Conservation (phyloP, 1,140 invertebrate genomes). For the Drosophila leontia region DNA sequence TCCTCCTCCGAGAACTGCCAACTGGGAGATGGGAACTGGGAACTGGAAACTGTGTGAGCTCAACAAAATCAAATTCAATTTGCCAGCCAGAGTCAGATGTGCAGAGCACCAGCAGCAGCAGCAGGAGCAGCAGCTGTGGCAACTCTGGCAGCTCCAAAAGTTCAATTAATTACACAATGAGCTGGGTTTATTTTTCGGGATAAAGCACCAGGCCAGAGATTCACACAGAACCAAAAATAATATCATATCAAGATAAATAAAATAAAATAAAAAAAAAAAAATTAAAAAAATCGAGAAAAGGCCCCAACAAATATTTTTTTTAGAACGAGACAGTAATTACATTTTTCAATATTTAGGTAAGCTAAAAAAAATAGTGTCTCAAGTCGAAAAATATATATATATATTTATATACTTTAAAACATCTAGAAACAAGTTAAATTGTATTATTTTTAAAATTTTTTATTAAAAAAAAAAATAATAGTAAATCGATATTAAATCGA, state of each 20-base stretch:
- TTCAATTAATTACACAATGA: slow-evolving; percentile 72
- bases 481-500: too few relatives aligned
- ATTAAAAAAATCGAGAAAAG: too few relatives aligned
- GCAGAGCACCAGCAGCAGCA: slow-evolving; percentile 18
- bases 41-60: slow-evolving; percentile 15
- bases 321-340: background rate
- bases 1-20: slow-evolving; percentile 1
- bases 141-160: slow-evolving; percentile 31
- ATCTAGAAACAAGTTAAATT: too few relatives aligned
- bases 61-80: slow-evolving; percentile 71
- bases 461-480: too few relatives aligned
- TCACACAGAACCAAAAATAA: slow-evolving; percentile 7
- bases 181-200: slow-evolving; percentile 36
- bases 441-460: too few relatives aligned
- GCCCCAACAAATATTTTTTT: background rate
- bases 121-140: slow-evolving; percentile 32
- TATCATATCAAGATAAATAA: too few relatives aligned
- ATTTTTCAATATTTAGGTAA: background rate
- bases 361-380: too few relatives aligned
- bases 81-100: slow-evolving; percentile 12
- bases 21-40: background rate
- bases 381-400: too few relatives aligned
- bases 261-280: too few relatives aligned
- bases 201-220: background rate
- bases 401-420: too few relatives aligned